Conservation (phyloP, 2,797 vertebrate species). For the Pogoniulus pusillus region DNA sequence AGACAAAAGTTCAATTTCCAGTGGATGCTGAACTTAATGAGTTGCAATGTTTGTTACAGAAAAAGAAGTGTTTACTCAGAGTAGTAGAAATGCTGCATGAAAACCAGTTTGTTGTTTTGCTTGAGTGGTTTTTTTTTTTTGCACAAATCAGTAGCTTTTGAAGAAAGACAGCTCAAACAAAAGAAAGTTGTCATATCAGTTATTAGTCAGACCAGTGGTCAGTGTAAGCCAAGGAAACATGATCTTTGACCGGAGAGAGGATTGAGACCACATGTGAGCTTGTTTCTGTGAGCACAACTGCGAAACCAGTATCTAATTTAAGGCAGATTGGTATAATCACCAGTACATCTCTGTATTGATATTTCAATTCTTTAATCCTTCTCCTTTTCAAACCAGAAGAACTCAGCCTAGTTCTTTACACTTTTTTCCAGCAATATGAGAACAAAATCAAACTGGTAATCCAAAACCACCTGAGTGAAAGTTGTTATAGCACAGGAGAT, state of each 20-base stretch:
- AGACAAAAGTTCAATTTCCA: background rate
- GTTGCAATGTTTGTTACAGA: background rate
- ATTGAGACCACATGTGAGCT: background rate
- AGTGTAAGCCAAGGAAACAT: background rate
- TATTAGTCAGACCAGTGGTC: background rate
- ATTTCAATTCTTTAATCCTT: background rate
- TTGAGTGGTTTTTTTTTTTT: background rate
- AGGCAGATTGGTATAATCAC: background rate
- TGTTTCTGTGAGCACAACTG: background rate
- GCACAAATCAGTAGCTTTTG: background rate
- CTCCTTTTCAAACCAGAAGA: background rate
- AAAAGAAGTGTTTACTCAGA: background rate
- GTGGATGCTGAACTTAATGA: background rate
- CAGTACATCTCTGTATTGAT: background rate
- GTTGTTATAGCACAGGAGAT: background rate
- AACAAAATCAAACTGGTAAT: background rate
- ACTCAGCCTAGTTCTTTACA: background rate
- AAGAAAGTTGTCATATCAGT: background rate
- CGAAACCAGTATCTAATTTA: background rate
- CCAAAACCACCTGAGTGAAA: background rate
- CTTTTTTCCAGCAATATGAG: background rate
- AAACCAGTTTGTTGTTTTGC: background rate
- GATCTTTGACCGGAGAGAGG: background rate
- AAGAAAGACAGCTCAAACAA: background rate
- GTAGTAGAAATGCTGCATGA: background rate